phyloP scores from a whole-genome alignment of 2,888 invertebrate genomes.

The Desoria tigrina region DNA sequence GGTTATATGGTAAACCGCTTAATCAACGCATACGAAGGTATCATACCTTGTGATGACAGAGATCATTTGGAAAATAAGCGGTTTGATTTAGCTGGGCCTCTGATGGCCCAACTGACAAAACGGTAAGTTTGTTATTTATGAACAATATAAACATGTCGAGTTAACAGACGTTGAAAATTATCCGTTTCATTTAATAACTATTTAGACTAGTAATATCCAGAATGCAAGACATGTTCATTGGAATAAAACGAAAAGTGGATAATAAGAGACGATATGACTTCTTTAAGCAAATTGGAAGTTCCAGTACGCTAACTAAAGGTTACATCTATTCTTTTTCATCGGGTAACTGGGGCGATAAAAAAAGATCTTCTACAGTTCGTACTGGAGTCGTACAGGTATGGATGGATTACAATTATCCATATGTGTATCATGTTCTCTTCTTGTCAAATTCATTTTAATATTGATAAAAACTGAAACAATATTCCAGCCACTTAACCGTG shows the following conservation, averaged over 20 bases:
- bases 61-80: constrained; percentile 67
- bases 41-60: constrained; percentile 64
- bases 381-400: constrained; percentile 63
- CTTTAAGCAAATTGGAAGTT: constrained; percentile 62
- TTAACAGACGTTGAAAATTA: background rate
- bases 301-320: constrained; percentile 63
- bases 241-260: constrained; percentile 64
- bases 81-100: constrained; percentile 64
- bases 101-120: constrained; percentile 64
- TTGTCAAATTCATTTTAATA: constrained; percentile 2
- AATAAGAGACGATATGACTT: constrained; percentile 64
- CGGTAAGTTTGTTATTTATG: constrained; percentile 50
- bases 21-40: constrained; percentile 61
- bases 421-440: background rate
- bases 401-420: background rate
- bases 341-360: constrained; percentile 68
- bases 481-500: constrained; percentile 64
- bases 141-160: too few relatives aligned
- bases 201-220: constrained; percentile 60
- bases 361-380: constrained; percentile 64
- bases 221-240: constrained; percentile 62
- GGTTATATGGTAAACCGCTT: constrained; percentile 66
- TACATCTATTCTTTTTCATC: constrained; percentile 65
- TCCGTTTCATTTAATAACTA: constrained; percentile 11
- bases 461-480: too few relatives aligned